Evolutionary conservation across 2,113 vertebrate species (phyloP).

Genomic region (Embiotoca jacksoni): DNA sequence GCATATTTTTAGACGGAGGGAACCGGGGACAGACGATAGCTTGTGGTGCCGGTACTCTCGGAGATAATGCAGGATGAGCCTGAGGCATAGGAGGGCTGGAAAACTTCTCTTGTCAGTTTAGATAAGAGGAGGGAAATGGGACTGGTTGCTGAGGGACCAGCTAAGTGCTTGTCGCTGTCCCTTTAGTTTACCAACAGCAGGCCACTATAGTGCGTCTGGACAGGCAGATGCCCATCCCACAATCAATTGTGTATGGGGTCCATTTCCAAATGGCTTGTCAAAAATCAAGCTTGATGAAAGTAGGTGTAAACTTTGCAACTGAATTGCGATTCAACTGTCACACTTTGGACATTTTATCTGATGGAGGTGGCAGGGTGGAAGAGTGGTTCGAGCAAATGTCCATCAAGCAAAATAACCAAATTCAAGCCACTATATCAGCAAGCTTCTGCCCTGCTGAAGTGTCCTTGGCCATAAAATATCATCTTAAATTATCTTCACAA

Average conservation of each 20-base stretch:
- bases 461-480: not conserved
- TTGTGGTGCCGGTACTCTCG: conserved; percentile 55
- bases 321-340: conserved; percentile 47
- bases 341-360: conserved; percentile 22
- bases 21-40: conserved; percentile 66
- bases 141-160: conserved; percentile 75
- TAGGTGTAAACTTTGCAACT: conserved; percentile 49
- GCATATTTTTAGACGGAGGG: conserved; percentile 67
- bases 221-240: conserved; percentile 65
- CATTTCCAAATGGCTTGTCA: conserved; percentile 44
- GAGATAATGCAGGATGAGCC: conserved; percentile 80
- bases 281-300: conserved; percentile 46
- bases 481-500: too few relatives aligned
- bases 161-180: conserved; percentile 80
- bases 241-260: conserved; percentile 36
- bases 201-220: conserved; percentile 54
- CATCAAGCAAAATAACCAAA: conserved; percentile 20
- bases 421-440: not conserved
- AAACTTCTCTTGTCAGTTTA: conserved; percentile 81
- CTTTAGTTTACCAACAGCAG: conserved; percentile 68
- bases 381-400: conserved; percentile 31
- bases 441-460: conserved; percentile 12
- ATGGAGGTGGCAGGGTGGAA: conserved; percentile 35
- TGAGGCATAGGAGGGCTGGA: conserved; percentile 67
- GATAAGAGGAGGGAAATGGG: conserved; percentile 80